These are phyloP conservation scores for Cerastis rubricosa DNA, from an alignment of 2,888 invertebrate genomes.

Conservation along the genomic window DNA sequence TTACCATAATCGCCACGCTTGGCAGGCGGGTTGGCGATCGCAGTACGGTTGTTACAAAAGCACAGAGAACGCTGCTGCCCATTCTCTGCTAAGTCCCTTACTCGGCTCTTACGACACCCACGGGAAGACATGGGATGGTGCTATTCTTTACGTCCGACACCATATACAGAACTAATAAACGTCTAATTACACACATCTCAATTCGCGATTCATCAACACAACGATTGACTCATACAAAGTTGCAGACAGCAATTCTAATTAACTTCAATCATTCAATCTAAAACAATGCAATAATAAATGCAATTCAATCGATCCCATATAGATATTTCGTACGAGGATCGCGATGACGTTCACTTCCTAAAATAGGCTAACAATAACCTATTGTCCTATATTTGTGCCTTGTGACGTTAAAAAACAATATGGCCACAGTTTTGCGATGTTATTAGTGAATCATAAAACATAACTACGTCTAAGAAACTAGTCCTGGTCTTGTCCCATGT, in stretches of 20 bases:
- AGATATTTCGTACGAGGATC: conserved; percentile 27
- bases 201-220: conserved; percentile 13
- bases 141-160: no score
- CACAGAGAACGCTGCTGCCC: no score
- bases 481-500: no score
- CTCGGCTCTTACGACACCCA: no score
- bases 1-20: no score
- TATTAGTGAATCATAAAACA: conserved; percentile 18
- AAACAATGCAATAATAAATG: conserved; percentile 42
- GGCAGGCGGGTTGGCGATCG: no score
- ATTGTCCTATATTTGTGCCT: conserved; percentile 56
- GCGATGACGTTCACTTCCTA: conserved; percentile 44
- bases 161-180: no score
- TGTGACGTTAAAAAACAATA: conserved; percentile 37
- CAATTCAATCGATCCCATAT: conserved; percentile 44
- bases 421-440: conserved; percentile 9
- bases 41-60: no score
- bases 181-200: conserved; percentile 8
- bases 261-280: conserved; percentile 40
- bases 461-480: background rate
- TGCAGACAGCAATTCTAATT: conserved; percentile 42
- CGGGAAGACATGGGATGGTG: no score
- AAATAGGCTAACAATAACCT: conserved; percentile 57
- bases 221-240: conserved; percentile 27
- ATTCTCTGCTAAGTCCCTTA: no score